Evolutionary conservation across 2,888 invertebrate species (phyloP).

Genomic region (Epinotia brunnichana): DNA sequence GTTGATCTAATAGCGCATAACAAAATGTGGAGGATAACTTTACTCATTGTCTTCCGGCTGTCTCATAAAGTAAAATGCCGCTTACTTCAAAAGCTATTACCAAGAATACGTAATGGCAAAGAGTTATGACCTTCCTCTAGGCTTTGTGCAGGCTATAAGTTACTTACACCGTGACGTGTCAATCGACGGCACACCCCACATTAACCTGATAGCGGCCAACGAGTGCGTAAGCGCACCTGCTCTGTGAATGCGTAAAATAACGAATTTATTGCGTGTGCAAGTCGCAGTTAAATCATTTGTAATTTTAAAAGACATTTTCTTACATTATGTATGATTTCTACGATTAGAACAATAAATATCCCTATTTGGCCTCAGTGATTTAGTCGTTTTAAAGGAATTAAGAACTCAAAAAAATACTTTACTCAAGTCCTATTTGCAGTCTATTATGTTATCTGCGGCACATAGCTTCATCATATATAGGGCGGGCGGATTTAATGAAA

Average conservation of each 20-base stretch:
- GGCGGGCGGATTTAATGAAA: not conserved
- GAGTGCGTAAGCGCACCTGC: conserved; percentile 73
- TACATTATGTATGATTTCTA: too few relatives aligned
- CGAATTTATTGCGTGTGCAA: conserved; percentile 2
- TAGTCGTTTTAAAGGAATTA: too few relatives aligned
- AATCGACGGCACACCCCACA: conserved; percentile 50
- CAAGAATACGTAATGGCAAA: not conserved
- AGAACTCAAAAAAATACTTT: too few relatives aligned
- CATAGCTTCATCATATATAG: too few relatives aligned
- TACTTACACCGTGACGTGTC: conserved; percentile 20
- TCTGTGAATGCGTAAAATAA: conserved; percentile 41
- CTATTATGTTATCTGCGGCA: too few relatives aligned
- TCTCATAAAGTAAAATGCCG: not conserved
- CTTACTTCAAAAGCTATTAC: not conserved
- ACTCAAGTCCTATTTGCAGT: too few relatives aligned
- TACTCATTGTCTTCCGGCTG: not conserved
- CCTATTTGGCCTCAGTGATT: not conserved
- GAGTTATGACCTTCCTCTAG: not conserved
- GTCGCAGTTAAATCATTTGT: not conserved
- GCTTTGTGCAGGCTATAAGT: conserved; percentile 2
- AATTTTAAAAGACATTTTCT: not conserved
- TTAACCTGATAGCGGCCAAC: conserved; percentile 44
- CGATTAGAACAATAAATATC: not conserved
- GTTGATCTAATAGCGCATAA: too few relatives aligned
- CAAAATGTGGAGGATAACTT: not conserved